Conservation (phyloP, 2,888 invertebrate genomes). For the Galerucella pusilla region DNA sequence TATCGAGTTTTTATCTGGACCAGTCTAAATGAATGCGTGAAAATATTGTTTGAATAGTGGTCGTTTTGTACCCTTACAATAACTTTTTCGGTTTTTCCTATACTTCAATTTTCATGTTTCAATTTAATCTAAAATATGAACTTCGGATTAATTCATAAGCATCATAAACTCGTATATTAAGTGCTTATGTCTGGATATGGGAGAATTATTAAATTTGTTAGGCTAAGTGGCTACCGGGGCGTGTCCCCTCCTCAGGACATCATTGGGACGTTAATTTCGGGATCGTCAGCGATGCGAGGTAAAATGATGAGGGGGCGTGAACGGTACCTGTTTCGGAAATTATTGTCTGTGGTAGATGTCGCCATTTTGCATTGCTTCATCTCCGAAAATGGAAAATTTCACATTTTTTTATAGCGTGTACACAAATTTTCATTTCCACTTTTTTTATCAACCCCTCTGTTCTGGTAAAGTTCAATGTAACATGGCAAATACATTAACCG, state of each 20-base stretch:
- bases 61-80: no score
- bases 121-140: neutral
- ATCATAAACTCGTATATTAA: neutral
- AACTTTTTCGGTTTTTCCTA: no score
- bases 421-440: neutral
- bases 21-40: no score
- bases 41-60: no score
- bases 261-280: conserved; percentile 53
- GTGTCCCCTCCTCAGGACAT: conserved; percentile 46
- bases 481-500: no score
- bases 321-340: conserved; percentile 50
- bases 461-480: no score
- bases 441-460: neutral
- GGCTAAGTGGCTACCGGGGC: conserved; percentile 48
- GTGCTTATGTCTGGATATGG: conserved; percentile 1
- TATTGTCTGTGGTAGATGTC: conserved; percentile 51
- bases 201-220: conserved; percentile 39
- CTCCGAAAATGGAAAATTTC: neutral
- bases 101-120: no score
- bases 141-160: neutral
- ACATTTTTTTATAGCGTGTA: neutral
- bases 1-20: no score
- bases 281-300: conserved; percentile 47
- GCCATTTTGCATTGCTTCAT: conserved; percentile 22
- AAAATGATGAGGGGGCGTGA: conserved; percentile 50